phyloP scores from a whole-genome alignment of 2,888 invertebrate species.

The Taphrorychus bicolor region DNA sequence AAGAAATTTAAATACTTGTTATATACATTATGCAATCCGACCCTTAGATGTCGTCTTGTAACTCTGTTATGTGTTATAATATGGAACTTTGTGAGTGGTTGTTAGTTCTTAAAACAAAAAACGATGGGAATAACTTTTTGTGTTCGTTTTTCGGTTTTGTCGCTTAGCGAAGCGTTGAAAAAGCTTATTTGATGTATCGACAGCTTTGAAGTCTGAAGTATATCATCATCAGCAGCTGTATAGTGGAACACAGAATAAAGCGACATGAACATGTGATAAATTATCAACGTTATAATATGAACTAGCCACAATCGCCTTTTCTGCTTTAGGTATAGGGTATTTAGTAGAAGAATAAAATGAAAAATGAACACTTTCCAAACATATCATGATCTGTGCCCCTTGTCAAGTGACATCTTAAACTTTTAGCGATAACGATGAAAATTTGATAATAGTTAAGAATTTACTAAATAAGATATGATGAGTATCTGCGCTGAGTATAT shows the following conservation, averaged over 20 bases:
- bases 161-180: no score
- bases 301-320: slow-evolving; percentile 64
- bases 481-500: slow-evolving; percentile 43
- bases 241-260: neutral
- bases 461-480: slow-evolving; percentile 53
- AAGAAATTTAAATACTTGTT: slow-evolving; percentile 62
- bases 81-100: slow-evolving; percentile 53
- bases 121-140: no score
- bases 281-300: slow-evolving; percentile 57
- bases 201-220: no score
- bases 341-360: slow-evolving; percentile 44
- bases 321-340: slow-evolving; percentile 63
- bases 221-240: no score
- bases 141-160: no score
- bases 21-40: slow-evolving; percentile 59
- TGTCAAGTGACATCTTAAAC: slow-evolving; percentile 68
- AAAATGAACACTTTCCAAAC: slow-evolving; percentile 79
- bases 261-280: slow-evolving; percentile 54
- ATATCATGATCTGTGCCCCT: slow-evolving; percentile 83
- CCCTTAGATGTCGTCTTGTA: slow-evolving; percentile 62
- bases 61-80: slow-evolving; percentile 56
- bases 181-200: no score
- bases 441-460: slow-evolving; percentile 62
- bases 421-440: slow-evolving; percentile 57
- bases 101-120: slow-evolving; percentile 51